Evolutionary conservation across 1,140 invertebrate species (phyloP).

Genomic region (Heliconius nattereri): DNA sequence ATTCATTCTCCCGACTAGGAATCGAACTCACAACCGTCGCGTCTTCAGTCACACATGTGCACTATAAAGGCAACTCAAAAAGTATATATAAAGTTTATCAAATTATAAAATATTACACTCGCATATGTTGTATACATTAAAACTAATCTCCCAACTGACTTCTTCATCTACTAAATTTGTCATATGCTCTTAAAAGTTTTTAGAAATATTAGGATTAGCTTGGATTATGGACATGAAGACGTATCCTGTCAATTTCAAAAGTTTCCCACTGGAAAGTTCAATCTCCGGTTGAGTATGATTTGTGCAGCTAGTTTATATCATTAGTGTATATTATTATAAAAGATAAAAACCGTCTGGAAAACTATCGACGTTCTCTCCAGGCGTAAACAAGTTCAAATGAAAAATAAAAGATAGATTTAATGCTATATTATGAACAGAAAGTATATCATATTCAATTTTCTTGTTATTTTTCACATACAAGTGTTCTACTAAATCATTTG

Average conservation of each 20-base stretch:
- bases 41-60: too few species aligned
- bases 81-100: too few species aligned
- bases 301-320: slow-evolving; percentile 23
- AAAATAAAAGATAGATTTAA: slow-evolving; percentile 2
- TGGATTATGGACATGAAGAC: slow-evolving; percentile 28
- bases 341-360: slow-evolving; percentile 8
- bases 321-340: slow-evolving; percentile 9
- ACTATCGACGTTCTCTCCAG: neutral
- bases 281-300: slow-evolving; percentile 41
- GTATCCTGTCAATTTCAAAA: slow-evolving; percentile 49
- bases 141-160: slow-evolving; percentile 46
- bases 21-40: too few species aligned
- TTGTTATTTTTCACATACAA: neutral
- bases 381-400: neutral
- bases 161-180: slow-evolving; percentile 52
- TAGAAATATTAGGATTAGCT: slow-evolving; percentile 30
- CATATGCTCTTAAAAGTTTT: slow-evolving; percentile 53
- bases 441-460: neutral
- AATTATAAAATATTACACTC: neutral
- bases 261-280: slow-evolving; percentile 47
- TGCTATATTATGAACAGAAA: neutral
- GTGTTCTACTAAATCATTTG: neutral
- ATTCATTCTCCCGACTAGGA: too few species aligned
- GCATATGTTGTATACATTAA: slow-evolving; percentile 17
- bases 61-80: too few species aligned